phyloP scores from a whole-genome alignment of 2,113 vertebrate species.

The Geococcyx californianus region DNA sequence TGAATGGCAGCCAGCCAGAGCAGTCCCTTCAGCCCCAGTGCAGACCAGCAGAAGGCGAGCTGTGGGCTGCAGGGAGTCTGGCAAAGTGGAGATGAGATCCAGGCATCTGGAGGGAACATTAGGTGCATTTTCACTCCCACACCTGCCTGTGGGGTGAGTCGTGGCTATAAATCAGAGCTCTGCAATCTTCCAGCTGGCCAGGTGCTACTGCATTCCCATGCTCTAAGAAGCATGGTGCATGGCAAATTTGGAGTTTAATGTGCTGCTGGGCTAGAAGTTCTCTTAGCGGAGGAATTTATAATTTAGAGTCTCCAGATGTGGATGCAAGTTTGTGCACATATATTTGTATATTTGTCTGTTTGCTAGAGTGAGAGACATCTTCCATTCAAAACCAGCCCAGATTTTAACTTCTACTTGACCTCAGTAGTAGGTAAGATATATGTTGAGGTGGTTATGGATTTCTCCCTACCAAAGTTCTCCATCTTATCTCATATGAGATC shows the following conservation, averaged over 20 bases:
- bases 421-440: not conserved
- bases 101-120: not conserved
- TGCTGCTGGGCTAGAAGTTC: not conserved
- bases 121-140: not conserved
- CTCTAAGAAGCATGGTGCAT: fast-evolving
- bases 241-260: not conserved
- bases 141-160: fast-evolving
- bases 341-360: not conserved
- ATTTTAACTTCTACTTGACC: not conserved
- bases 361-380: not conserved
- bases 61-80: not conserved
- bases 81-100: not conserved
- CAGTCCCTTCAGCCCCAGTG: not conserved
- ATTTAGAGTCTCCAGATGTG: not conserved
- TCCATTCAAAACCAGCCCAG: not conserved
- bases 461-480: not conserved
- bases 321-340: too few species aligned
- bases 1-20: not conserved
- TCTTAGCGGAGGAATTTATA: not conserved
- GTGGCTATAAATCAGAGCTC: not conserved
- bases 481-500: not conserved
- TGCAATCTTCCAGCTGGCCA: not conserved
- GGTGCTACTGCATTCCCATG: not conserved
- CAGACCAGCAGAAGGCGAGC: not conserved
- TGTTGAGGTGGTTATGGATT: not conserved